Base-by-base conservation (phyloP, 2,113 vertebrate genomes). In the Picathartes gymnocephalus region DNA sequence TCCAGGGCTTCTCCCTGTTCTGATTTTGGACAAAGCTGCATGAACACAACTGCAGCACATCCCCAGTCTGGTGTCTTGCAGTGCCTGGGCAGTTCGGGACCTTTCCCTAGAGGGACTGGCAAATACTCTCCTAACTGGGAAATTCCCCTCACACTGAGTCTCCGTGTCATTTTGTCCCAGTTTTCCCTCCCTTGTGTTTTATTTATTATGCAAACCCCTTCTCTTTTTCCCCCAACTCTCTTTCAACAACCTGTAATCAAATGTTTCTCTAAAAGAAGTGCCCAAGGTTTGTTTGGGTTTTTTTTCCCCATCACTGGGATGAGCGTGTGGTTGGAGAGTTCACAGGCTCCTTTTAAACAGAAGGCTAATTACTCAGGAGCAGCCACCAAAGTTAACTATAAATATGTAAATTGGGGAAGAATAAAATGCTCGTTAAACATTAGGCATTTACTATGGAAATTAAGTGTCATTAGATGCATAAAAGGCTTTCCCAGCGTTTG, bases 371-470 rank as follows among this genome's bases (percentile, higher is more conserved):
- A 54, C 86, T 92, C 22, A 44, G 37, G 68, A 89, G 71, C 94
- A 88, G 93, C 93, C 69, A 88, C 94, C 74, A 76, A 95, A 95
- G 97, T 97, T 96, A 96, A 96, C 95, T 87, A 95, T 96, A 92
- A 96, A 97, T 95, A 96, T 90, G 90, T 80, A 96, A 97, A 97
- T 96, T 33, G 88, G 48, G 58, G 58, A n/a, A 72, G 96, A 95
- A 93, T 97, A 79, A 95, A 95, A 76, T n/a, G 42, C 92, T 95
- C 81, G 62, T 96, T 95, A 96, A 96, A 82, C 96, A 97, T 96
- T 89, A 96, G 93, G 88, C 96, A 93, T 95, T 97, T 94, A 93
- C 96, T 64, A 93, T 91, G 96, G 96, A 96, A 97, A 97, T 97
- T 94, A 95, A 95, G 93, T 81, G 90, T 93, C 93, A 92, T 95